Evolutionary conservation across 2,888 invertebrate species (phyloP), one percentile per base, ranked within the genome.

Genomic region (Nudaria mundana): DNA sequence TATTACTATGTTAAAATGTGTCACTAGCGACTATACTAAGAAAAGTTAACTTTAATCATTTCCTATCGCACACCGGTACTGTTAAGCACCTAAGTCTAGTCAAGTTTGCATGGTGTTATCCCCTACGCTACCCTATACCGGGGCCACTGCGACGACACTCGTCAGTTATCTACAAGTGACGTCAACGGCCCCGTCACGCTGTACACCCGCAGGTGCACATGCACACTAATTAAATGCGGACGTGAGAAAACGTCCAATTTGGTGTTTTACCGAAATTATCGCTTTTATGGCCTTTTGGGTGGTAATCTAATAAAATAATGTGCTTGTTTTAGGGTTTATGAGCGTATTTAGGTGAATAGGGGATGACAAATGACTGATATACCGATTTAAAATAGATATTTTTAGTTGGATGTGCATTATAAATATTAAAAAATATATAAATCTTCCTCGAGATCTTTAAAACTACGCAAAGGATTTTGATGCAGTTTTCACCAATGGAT

Each of bases 231-330:
- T 72, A 68, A 61, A 52, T 35, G 36, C 32, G 58, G 57, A 59
- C 60, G 71, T 72, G 71, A 66, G 71, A 72, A 72, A 66, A 56
- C 55, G 38, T 49, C 68, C 69, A 72, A 72, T 72, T 72, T 72
- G 50, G 51, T 43, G 61, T 52, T 61, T 52, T 61, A 55, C 50
- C 39, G 48, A 41, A 55, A 44, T 44, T 48, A 50, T 47, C 34
- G 18, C 40, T 44, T n/a, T 37, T 37, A 39, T 43, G 37, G 36
- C 2, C 14, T 24, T 45, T 30, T 35, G 26, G 26, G 7, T 13
- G 8, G 23, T 35, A 13, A 13, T 15, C 7, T 33, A 26, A 16
- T 37, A 22, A 24, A 14, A 7, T 16, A 3, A 3, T 8, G 25
- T 22, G 29, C 20, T 37, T 42, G 20, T 26, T 36, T 36, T 30